phyloP scores from a whole-genome alignment of 2,888 invertebrate genomes.

The Himalopsyche japonica region DNA sequence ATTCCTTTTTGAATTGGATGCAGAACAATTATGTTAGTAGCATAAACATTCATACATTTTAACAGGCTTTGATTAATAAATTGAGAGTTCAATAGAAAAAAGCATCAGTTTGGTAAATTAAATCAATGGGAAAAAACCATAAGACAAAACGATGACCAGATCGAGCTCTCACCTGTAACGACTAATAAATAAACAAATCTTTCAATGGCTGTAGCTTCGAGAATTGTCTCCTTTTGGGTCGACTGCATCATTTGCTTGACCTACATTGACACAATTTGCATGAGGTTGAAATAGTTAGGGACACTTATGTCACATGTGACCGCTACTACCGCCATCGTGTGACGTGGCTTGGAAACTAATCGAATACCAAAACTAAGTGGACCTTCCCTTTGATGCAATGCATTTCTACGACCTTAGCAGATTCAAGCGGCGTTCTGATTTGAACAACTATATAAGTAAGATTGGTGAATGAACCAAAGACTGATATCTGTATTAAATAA shows the following conservation, averaged over 20 bases:
- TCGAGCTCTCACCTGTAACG: too few relatives aligned
- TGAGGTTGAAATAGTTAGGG: not conserved
- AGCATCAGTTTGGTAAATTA: too few relatives aligned
- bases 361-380: not conserved
- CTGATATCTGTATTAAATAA: too few relatives aligned
- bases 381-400: not conserved
- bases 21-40: too few relatives aligned
- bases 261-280: not conserved
- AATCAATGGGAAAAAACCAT: too few relatives aligned
- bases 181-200: too few relatives aligned
- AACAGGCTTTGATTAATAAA: too few relatives aligned
- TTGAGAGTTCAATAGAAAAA: too few relatives aligned
- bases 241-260: not conserved
- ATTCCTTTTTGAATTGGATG: too few relatives aligned
- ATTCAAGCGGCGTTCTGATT: not conserved
- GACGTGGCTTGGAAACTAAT: slow-evolving; percentile 1
- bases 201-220: not conserved
- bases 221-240: not conserved
- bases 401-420: not conserved
- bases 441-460: not conserved
- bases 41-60: too few relatives aligned
- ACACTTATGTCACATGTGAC: not conserved
- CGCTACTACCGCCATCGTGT: not conserved
- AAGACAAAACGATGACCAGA: too few relatives aligned
- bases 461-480: too few relatives aligned